Percentiles rank a stretch among this genome's conserved stretches.
These are phyloP conservation scores for Drosophila tripunctata DNA, from an alignment of 2,888 invertebrate genomes.

Conservation along the genomic window DNA sequence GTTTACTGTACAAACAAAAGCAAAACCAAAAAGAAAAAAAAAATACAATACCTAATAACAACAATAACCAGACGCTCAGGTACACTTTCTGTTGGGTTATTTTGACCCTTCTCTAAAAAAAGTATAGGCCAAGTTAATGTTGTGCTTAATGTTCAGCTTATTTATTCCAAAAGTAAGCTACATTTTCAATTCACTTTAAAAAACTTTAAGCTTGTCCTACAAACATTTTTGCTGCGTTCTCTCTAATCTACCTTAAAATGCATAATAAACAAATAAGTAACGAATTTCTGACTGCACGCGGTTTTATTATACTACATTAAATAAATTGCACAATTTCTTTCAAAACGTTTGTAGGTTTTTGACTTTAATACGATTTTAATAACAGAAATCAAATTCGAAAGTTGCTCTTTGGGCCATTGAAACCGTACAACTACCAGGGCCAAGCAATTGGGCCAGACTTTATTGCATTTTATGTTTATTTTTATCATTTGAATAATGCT, in stretches of 20 bases:
- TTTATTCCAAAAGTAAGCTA: constrained; percentile 66
- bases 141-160: constrained; percentile 61
- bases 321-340: constrained; percentile 70
- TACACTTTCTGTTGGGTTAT: constrained; percentile 44
- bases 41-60: constrained; percentile 22
- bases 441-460: constrained; percentile 23
- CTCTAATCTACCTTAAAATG: constrained; percentile 47
- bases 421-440: constrained; percentile 59
- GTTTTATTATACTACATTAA: constrained; percentile 58
- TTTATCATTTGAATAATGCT: constrained; percentile 4
- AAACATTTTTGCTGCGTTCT: constrained; percentile 70
- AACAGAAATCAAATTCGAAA: constrained; percentile 48
- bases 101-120: constrained; percentile 30
- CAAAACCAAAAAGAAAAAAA: constrained; percentile 23
- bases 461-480: neutral
- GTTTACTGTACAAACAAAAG: constrained; percentile 45
- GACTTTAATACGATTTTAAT: constrained; percentile 33
- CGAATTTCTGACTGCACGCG: constrained; percentile 73
- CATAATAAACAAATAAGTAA: constrained; percentile 54
- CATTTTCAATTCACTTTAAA: constrained; percentile 60
- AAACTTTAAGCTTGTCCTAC: constrained; percentile 71
- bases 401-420: constrained; percentile 80
- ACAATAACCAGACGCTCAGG: constrained; percentile 38
- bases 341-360: constrained; percentile 65
- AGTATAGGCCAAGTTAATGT: constrained; percentile 39